A percentile compares a stretch with the other conserved stretches of the same genome.
Evolutionary conservation across 2,888 invertebrate species (phyloP).

Genomic region (Nymphalis c-album): DNA sequence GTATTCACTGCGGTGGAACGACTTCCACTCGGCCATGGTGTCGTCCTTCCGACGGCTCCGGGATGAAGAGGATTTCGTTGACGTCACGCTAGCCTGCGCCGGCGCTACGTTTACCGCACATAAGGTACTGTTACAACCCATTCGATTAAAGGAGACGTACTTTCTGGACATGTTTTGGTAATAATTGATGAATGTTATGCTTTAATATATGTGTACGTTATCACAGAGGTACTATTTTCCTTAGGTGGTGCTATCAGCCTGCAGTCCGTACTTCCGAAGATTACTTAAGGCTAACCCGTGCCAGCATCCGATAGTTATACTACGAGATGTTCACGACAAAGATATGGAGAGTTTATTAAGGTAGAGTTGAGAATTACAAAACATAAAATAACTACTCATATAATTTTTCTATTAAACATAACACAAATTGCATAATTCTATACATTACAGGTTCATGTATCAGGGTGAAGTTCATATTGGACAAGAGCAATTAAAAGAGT

Average conservation of each 20-base stretch:
- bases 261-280: slow-evolving; percentile 95
- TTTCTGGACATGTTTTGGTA: too few relatives aligned
- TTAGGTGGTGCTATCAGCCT: slow-evolving; percentile 90
- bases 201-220: background rate
- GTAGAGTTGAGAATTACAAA: slow-evolving; percentile 56
- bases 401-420: background rate
- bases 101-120: slow-evolving; percentile 94
- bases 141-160: background rate
- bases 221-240: background rate
- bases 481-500: slow-evolving; percentile 92
- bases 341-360: slow-evolving; percentile 93
- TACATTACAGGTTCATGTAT: slow-evolving; percentile 89
- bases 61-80: slow-evolving; percentile 95
- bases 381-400: background rate
- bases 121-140: slow-evolving; percentile 78
- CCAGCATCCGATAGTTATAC: slow-evolving; percentile 93
- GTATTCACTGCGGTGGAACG: slow-evolving; percentile 96
- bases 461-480: slow-evolving; percentile 95
- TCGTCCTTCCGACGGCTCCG: slow-evolving; percentile 93
- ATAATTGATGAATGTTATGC: too few relatives aligned
- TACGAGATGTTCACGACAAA: slow-evolving; percentile 91
- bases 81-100: slow-evolving; percentile 95
- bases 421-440: background rate
- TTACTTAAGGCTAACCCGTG: slow-evolving; percentile 94
- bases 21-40: slow-evolving; percentile 95